Evolutionary conservation across 2,113 vertebrate genomes (phyloP).

Genomic region (Calidris pygmaea): DNA sequence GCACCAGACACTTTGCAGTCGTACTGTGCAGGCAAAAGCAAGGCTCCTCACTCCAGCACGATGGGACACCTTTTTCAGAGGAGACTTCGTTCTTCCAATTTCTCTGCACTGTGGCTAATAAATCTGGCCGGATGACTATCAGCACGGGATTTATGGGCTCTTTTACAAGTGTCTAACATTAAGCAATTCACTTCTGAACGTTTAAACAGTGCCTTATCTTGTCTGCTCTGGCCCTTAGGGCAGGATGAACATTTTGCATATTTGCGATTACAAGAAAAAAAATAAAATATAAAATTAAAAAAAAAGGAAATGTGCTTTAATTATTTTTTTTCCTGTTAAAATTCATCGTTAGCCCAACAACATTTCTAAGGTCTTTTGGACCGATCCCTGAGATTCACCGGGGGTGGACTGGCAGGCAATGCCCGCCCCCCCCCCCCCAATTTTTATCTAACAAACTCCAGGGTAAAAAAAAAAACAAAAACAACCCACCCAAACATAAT

Average conservation of each 20-base stretch:
- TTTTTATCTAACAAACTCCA: constrained; percentile 3
- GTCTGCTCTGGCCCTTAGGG: background rate
- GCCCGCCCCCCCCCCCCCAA: background rate
- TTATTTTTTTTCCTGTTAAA: constrained; percentile 9
- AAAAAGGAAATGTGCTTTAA: constrained; percentile 37
- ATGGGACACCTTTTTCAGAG: background rate
- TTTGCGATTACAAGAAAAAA: background rate
- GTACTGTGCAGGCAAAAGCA: background rate
- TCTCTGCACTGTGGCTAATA: background rate
- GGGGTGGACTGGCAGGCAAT: background rate
- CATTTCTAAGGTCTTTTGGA: constrained; percentile 25
- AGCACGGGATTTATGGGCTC: background rate
- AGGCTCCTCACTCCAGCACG: background rate
- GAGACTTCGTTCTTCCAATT: background rate
- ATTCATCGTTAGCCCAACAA: constrained; percentile 16
- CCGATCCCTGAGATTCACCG: constrained; percentile 55
- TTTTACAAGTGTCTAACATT: constrained; percentile 49
- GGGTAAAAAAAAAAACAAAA: background rate
- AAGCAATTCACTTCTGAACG: constrained; percentile 33
- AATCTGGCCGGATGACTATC: constrained; percentile 15
- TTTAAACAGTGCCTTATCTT: constrained; percentile 35
- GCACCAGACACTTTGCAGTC: too few species aligned
- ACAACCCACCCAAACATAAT: background rate
- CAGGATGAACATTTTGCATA: background rate
- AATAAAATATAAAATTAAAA: constrained; percentile 14